Evolutionary conservation across 2,797 vertebrate genomes (phyloP).

Genomic region (Malurus splendens): DNA sequence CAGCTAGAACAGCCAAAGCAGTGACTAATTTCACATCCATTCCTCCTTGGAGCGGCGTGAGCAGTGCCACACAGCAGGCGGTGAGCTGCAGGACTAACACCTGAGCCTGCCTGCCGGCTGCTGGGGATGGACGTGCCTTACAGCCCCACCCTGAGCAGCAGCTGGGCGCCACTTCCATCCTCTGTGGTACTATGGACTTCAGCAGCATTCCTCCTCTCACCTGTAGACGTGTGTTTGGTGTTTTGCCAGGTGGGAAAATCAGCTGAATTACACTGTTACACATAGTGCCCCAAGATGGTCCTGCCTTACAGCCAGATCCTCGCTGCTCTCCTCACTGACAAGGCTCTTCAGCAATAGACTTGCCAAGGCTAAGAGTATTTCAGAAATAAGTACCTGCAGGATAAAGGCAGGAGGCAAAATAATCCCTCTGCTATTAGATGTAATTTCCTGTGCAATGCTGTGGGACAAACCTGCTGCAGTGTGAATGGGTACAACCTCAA

Average conservation of each 20-base stretch:
- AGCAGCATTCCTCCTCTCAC: not conserved
- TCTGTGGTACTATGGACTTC: not conserved
- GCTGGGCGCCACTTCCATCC: not conserved
- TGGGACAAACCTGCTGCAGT: not conserved
- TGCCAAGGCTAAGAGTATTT: not conserved
- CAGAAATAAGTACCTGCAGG: not conserved
- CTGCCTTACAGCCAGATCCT: not conserved
- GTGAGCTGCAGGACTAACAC: not conserved
- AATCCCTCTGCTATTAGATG: fast-evolving
- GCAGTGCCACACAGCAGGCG: not conserved
- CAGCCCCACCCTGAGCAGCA: slow-evolving; percentile 48
- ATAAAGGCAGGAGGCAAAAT: not conserved
- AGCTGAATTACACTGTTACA: not conserved
- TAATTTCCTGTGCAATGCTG: fast-evolving
- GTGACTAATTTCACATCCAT: slow-evolving; percentile 29
- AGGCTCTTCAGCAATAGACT: not conserved
- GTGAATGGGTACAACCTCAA: not conserved
- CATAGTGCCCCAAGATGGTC: fast-evolving
- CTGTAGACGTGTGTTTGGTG: fast-evolving
- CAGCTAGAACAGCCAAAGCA: not conserved
- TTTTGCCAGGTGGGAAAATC: not conserved
- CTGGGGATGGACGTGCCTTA: not conserved
- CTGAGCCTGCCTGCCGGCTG: not conserved
- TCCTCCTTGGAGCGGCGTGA: not conserved
- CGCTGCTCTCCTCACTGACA: not conserved